A percentile compares a stretch with the other conserved stretches of the same genome.
phyloP scores from a whole-genome alignment of 2,113 vertebrate species.

The Psammodynastes pulverulentus region DNA sequence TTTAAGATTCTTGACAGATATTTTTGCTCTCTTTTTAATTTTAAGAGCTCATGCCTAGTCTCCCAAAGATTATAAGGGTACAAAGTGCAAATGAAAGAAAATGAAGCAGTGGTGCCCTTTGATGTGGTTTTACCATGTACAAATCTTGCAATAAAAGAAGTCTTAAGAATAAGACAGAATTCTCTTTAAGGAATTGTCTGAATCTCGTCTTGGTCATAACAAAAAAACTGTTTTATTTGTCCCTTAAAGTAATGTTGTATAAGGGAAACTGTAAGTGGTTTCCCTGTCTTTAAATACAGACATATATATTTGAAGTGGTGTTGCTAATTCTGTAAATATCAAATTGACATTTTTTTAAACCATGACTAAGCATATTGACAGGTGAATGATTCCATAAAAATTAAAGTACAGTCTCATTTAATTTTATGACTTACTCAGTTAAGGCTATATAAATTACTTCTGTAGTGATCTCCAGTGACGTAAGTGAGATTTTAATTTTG shows the following conservation, averaged over 20 bases:
- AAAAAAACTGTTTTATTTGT: conserved; percentile 21
- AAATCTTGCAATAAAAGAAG: conserved; percentile 17
- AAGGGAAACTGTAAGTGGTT: background rate
- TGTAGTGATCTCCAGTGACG: background rate
- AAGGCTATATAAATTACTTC: background rate
- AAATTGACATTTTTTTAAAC: conserved; percentile 24
- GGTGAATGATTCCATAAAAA: background rate
- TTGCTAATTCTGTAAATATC: background rate
- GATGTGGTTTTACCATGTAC: conserved; percentile 4
- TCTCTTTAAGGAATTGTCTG: background rate
- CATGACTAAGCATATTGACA: background rate
- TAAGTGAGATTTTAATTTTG: background rate
- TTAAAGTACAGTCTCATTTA: conserved; percentile 2
- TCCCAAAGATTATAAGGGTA: conserved; percentile 2
- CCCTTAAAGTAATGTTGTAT: background rate
- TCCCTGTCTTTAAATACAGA: background rate
- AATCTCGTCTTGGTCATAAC: background rate
- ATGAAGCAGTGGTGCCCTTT: conserved; percentile 18
- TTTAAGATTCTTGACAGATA: conserved; percentile 12
- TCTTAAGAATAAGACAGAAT: conserved; percentile 13
- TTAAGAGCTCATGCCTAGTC: conserved; percentile 1
- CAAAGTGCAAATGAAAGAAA: conserved; percentile 27
- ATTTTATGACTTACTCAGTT: conserved; percentile 13
- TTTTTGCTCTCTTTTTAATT: background rate
- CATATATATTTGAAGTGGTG: conserved; percentile 7